Percentiles rank a stretch among this genome's conserved stretches.
Conservation (phyloP, 2,113 vertebrate genomes). For the Dascyllus trimaculatus region DNA sequence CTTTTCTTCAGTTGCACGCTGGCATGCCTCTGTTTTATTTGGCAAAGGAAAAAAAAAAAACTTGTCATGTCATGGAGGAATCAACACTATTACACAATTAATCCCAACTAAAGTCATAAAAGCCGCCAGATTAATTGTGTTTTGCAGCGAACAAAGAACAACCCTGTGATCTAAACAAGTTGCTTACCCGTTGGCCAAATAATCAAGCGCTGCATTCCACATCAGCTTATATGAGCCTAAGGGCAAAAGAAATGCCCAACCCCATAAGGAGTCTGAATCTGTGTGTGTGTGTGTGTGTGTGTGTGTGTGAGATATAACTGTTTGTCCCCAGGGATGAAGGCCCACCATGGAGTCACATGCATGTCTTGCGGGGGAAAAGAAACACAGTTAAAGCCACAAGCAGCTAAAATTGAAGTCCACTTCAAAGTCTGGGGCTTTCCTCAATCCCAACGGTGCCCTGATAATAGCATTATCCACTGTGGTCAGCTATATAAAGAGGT, state of each 20-base stretch:
- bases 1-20: too few relatives aligned
- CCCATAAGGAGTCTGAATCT: conserved; percentile 37
- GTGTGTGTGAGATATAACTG: conserved; percentile 52
- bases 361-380: conserved; percentile 53
- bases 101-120: conserved; percentile 69
- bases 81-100: conserved; percentile 58
- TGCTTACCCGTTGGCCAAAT: conserved; percentile 63
- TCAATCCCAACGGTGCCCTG: conserved; percentile 45
- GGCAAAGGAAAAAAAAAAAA: conserved; percentile 32
- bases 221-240: conserved; percentile 74
- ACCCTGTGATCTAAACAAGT: conserved; percentile 74
- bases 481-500: conserved; percentile 49
- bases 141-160: conserved; percentile 68
- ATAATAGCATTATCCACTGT: conserved; percentile 64
- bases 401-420: conserved; percentile 69
- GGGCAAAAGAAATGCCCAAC: conserved; percentile 60
- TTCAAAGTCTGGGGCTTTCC: conserved; percentile 74
- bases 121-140: conserved; percentile 64
- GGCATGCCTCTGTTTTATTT: background rate
- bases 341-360: conserved; percentile 75
- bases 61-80: conserved; percentile 25
- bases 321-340: conserved; percentile 68
- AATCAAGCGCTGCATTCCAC: conserved; percentile 76
- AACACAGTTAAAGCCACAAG: conserved; percentile 39
- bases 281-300: conserved; percentile 16